These are phyloP conservation scores for Epistrophe grossulariae DNA, from an alignment of 2,888 invertebrate species.

Conservation along the genomic window DNA sequence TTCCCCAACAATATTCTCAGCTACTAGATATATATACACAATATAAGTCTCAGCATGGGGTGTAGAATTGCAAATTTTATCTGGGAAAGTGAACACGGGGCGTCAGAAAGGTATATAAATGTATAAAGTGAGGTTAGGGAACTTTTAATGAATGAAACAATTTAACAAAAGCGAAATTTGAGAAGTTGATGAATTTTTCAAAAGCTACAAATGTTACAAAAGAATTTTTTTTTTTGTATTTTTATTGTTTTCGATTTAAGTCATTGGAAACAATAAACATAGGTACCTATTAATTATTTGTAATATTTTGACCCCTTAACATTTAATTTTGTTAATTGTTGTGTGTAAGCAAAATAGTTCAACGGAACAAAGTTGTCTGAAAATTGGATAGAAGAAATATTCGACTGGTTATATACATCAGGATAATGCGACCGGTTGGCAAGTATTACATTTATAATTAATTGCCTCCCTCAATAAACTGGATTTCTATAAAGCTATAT, in stretches of 20 bases:
- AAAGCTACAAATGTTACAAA: neutral
- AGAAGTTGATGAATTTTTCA: constrained; percentile 26
- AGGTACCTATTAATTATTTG: neutral
- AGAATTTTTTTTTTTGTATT: neutral
- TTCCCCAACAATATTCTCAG: constrained; percentile 26
- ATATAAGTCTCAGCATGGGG: constrained; percentile 13
- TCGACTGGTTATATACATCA: too few species aligned
- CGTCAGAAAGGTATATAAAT: constrained; percentile 8
- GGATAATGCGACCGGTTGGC: too few species aligned
- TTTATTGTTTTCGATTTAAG: constrained; percentile 5
- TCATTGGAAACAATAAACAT: too few species aligned
- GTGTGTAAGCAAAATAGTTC: neutral
- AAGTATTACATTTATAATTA: too few species aligned
- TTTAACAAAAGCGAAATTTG: constrained; percentile 27
- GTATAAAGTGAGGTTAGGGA: constrained; percentile 36
- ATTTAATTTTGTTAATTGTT: neutral
- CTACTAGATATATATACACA: too few species aligned
- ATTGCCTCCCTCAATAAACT: too few species aligned
- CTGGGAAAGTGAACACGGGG: constrained; percentile 44
- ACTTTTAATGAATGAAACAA: constrained; percentile 36
- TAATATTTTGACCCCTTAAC: neutral
- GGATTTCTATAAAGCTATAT: too few species aligned
- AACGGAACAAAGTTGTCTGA: neutral
- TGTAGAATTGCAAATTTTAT: constrained; percentile 29
- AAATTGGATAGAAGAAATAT: neutral